Evolutionary conservation across 23 tunicate genomes (phyloP).

Genomic region (Trididemnum clinides): DNA sequence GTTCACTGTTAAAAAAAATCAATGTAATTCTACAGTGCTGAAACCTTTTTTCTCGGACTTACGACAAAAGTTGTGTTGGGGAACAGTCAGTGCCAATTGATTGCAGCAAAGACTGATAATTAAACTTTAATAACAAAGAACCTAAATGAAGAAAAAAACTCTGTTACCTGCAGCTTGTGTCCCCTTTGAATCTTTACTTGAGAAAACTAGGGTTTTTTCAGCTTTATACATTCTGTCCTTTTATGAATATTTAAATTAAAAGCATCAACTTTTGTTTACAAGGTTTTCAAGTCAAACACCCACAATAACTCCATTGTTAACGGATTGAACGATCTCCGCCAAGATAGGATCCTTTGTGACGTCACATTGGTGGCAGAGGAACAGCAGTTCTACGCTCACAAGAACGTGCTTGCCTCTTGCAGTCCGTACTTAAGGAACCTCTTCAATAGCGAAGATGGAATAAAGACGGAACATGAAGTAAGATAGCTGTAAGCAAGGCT

Average conservation of each 20-base stretch:
- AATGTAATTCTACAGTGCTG: too few species aligned
- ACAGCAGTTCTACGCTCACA: constrained; percentile 86
- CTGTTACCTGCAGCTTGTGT: too few species aligned
- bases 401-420: constrained; percentile 89
- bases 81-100: too few species aligned
- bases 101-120: too few species aligned
- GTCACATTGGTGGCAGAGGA: constrained; percentile 98
- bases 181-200: not conserved
- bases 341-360: constrained; percentile 96
- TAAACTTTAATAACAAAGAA: too few species aligned
- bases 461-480: constrained; percentile 93
- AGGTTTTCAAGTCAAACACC: constrained; percentile 89
- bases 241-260: not conserved
- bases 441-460: constrained; percentile 89
- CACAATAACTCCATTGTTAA: constrained; percentile 79
- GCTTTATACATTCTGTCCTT: not conserved
- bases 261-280: not conserved
- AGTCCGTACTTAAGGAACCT: constrained; percentile 88
- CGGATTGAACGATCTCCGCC: constrained; percentile 87
- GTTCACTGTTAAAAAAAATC: too few species aligned
- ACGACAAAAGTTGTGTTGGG: too few species aligned
- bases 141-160: too few species aligned
- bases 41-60: too few species aligned
- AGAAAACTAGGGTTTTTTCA: not conserved
- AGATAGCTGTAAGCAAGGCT: too few species aligned